Evolutionary conservation across 2,888 invertebrate species (phyloP), one percentile per base, ranked within the genome.

Genomic region (Thera britannica): DNA sequence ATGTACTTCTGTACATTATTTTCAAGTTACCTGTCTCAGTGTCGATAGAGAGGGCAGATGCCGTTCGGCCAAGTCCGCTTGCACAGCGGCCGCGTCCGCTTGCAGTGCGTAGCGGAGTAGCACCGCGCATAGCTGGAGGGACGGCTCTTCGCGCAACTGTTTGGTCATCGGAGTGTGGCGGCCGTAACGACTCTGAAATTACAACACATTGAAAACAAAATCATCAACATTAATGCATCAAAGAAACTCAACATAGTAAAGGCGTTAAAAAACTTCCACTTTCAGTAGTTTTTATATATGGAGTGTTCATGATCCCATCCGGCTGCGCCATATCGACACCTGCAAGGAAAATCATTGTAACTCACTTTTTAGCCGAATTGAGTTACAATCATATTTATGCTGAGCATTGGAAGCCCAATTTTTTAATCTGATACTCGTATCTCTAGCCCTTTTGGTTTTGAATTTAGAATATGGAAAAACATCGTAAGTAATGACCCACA

Each of bases 61-160:
- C 9, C 96, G 94, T 78, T 97, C 97, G 73, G 96, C 95, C 54
- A 99, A 95, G 87, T 98, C 98, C 2, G 95, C 95, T 88, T 98
- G 98, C 73, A 98, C 96, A 23, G 95, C 95, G 3, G 95, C 93
- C 0, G 97, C 95, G 78, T 97, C 97, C 1, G 96, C 96, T 80
- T 97, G 96, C 70, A 97, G 87, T 75, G 98, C 96, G 84, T 97
- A 97, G 74, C 98, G 96, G 82, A 98, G 96, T 83, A 99, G 94
- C 75, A 98, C 98, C 34, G 96, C 97, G 86, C 98, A 97, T 75
- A 99, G 94, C 87, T 99, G 98, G 85, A 98, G 97, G 60, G 98
- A 98, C 0, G 99, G 98, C 93, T 99, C 99, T 89, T 98, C 98
- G 87, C 98, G 98, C 36, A 99, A 92, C 36, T 98, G 98, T 90